A percentile compares a stretch with the other conserved stretches of the same genome.
phyloP scores from a whole-genome alignment of 2,888 invertebrate genomes.

The Yponomeuta malinellus region DNA sequence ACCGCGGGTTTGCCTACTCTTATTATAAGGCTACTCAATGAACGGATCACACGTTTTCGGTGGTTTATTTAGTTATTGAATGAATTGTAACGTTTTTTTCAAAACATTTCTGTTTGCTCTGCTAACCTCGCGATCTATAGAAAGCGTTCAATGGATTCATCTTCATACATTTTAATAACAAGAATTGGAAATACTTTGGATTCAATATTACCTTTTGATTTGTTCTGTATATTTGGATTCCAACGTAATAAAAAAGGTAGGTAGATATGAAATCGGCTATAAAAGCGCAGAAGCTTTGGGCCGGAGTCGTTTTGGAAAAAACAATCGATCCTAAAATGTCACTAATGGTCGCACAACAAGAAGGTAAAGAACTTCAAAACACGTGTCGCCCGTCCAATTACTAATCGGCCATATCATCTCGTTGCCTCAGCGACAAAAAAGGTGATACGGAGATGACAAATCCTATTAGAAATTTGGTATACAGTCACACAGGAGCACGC shows the following conservation, averaged over 20 bases:
- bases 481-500: slow-evolving; percentile 40
- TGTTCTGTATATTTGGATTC: neutral
- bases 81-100: slow-evolving; percentile 46
- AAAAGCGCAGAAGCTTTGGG: neutral
- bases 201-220: neutral
- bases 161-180: slow-evolving; percentile 5
- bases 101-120: neutral
- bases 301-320: neutral
- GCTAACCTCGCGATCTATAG: neutral
- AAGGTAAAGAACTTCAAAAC: slow-evolving; percentile 63
- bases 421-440: slow-evolving; percentile 49
- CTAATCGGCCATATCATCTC: slow-evolving; percentile 67
- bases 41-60: slow-evolving; percentile 43
- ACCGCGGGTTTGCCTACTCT: slow-evolving; percentile 52
- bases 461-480: slow-evolving; percentile 42
- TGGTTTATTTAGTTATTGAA: slow-evolving; percentile 39
- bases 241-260: neutral
- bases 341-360: slow-evolving; percentile 57
- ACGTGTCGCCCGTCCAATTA: slow-evolving; percentile 72
- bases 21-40: slow-evolving; percentile 39
- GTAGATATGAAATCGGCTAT: neutral
- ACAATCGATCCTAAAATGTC: slow-evolving; percentile 14
- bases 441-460: slow-evolving; percentile 51
- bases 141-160: neutral
- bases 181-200: neutral